phyloP scores from a whole-genome alignment of 2,888 invertebrate genomes.

The Tiphia femorata region DNA sequence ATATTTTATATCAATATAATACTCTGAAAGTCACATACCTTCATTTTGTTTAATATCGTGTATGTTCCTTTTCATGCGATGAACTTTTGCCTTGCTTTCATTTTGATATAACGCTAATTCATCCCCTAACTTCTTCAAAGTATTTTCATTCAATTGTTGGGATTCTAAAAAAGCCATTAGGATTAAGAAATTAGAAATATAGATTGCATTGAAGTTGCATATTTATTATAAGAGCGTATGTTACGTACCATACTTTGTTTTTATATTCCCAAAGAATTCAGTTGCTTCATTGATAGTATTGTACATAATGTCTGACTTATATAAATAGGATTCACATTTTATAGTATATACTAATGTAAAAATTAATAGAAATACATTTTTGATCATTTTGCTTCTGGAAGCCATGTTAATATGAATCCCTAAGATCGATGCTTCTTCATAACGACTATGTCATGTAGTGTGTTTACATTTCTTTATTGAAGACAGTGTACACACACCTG shows the following conservation, averaged over 20 bases:
- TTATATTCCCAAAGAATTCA: slow-evolving; percentile 41
- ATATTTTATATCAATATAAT: slow-evolving; percentile 3
- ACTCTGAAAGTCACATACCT: slow-evolving; percentile 26
- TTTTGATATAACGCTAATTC: slow-evolving; percentile 29
- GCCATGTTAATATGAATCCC: neutral
- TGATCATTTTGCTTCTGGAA: slow-evolving; percentile 24
- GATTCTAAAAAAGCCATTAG: slow-evolving; percentile 21
- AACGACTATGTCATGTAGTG: neutral
- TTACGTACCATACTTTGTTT: slow-evolving; percentile 40
- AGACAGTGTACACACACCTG: too few relatives aligned
- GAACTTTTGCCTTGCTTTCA: slow-evolving; percentile 12
- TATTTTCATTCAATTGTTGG: slow-evolving; percentile 3
- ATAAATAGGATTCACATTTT: neutral
- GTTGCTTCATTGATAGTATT: slow-evolving; percentile 30
- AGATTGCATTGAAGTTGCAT: neutral
- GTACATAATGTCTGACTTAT: slow-evolving; percentile 16
- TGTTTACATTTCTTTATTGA: slow-evolving; percentile 46
- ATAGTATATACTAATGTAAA: slow-evolving; percentile 18
- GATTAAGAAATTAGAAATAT: neutral
- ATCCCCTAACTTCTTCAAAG: slow-evolving; percentile 26
- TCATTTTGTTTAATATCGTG: neutral
- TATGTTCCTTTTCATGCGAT: slow-evolving; percentile 30
- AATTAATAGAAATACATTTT: slow-evolving; percentile 12
- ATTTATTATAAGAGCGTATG: neutral
- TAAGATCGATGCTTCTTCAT: neutral